phyloP scores from a whole-genome alignment of 2,888 invertebrate species.

The Dicyrtoma fusca region DNA sequence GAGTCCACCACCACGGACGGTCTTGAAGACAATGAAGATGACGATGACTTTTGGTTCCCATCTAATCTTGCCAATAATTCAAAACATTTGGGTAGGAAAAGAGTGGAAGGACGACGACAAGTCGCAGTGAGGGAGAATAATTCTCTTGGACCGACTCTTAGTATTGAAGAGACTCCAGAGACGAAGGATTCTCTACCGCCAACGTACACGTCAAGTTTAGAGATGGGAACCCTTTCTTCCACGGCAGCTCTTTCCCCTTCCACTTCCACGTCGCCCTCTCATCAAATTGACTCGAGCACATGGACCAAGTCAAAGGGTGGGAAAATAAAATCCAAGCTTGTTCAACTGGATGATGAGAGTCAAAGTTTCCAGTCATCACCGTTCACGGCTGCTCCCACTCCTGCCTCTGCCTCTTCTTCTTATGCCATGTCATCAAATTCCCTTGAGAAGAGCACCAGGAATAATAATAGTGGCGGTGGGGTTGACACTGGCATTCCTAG shows the following conservation, averaged over 20 bases:
- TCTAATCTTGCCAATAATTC: background rate
- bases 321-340: constrained; percentile 40
- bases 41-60: constrained; percentile 32
- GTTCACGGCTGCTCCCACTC: background rate
- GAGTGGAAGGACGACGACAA: background rate
- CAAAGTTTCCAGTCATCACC: background rate
- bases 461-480: too few relatives aligned
- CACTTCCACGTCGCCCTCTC: too few relatives aligned
- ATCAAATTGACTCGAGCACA: constrained; percentile 54
- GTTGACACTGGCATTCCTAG: too few relatives aligned
- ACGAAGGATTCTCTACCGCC: background rate
- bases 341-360: constrained; percentile 7
- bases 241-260: background rate
- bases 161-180: constrained; percentile 26
- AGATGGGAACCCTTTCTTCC: background rate
- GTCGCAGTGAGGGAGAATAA: background rate
- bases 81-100: background rate
- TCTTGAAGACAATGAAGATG: background rate
- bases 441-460: background rate
- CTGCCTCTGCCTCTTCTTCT: background rate
- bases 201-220: background rate
- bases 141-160: constrained; percentile 24
- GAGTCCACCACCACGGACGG: background rate
- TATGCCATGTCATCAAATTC: background rate
- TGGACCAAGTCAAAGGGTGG: constrained; percentile 53